Evolutionary conservation across 2,888 invertebrate species (phyloP).

Genomic region (Leuctra nigra): DNA sequence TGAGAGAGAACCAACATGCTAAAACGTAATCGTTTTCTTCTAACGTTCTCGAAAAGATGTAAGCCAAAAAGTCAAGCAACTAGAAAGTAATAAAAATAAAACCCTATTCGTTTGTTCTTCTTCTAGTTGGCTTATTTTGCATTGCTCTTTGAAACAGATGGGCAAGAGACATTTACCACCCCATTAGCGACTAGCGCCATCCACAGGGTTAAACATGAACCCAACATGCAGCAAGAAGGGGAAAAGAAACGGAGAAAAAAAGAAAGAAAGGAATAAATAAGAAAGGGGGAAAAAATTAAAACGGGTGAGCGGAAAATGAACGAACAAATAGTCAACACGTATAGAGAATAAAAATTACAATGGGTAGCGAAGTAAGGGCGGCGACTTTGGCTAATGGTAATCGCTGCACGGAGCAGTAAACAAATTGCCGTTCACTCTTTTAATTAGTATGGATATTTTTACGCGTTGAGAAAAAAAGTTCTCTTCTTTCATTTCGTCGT

Average conservation of each 20-base stretch:
- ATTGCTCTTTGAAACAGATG: slow-evolving; percentile 18
- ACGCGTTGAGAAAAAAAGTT: background rate
- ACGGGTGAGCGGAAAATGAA: slow-evolving; percentile 17
- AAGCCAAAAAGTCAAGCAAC: background rate
- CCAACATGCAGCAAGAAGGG: background rate
- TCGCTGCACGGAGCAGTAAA: slow-evolving; percentile 2
- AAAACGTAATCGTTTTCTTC: background rate
- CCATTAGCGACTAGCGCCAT: slow-evolving; percentile 22
- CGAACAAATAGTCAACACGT: slow-evolving; percentile 25
- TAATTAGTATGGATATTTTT: slow-evolving; percentile 10
- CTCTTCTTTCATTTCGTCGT: background rate
- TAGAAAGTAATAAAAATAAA: slow-evolving; percentile 9
- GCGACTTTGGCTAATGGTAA: background rate
- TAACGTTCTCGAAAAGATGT: background rate
- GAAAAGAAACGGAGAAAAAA: slow-evolving; percentile 16
- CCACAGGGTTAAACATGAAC: slow-evolving; percentile 10
- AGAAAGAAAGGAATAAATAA: slow-evolving; percentile 17
- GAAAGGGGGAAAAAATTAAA: slow-evolving; percentile 22
- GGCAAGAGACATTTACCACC: slow-evolving; percentile 24
- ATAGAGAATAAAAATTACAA: slow-evolving; percentile 22
- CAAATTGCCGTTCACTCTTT: slow-evolving; percentile 19
- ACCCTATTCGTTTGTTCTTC: slow-evolving; percentile 13
- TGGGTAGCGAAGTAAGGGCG: background rate
- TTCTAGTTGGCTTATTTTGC: slow-evolving; percentile 7
- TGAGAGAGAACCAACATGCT: background rate